phyloP scores from a whole-genome alignment of 2,113 vertebrate species.

The Macrotis lagotis region DNA sequence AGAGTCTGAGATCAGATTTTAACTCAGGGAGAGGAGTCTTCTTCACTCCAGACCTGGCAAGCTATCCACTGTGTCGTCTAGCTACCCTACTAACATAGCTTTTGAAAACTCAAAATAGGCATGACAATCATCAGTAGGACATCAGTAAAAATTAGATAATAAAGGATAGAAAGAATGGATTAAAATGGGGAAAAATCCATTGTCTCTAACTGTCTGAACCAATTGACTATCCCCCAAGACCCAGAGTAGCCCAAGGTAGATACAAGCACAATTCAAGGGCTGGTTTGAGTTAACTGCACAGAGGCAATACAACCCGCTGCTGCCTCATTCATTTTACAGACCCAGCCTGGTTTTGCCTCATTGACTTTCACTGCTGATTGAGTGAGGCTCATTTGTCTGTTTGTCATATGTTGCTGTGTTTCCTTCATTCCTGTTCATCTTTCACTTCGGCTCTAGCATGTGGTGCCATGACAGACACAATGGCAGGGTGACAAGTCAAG shows the following conservation, averaged over 20 bases:
- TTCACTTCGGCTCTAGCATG: constrained; percentile 25
- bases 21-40: not conserved
- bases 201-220: constrained; percentile 2
- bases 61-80: not conserved
- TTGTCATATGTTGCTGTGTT: constrained; percentile 43
- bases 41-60: not conserved
- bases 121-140: not conserved
- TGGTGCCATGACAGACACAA: not conserved
- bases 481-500: constrained; percentile 46
- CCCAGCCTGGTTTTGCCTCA: constrained; percentile 49
- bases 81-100: not conserved
- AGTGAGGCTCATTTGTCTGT: constrained; percentile 7
- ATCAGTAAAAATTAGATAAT: not conserved
- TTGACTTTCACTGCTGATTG: constrained; percentile 56
- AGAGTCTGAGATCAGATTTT: not conserved
- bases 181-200: fast-evolving
- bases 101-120: not conserved
- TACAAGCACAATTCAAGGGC: not conserved
- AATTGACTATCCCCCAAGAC: not conserved
- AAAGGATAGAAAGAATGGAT: not conserved
- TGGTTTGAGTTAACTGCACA: not conserved
- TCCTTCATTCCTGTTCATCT: constrained; percentile 46
- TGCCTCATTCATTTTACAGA: constrained; percentile 25
- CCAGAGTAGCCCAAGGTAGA: not conserved
- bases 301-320: not conserved